phyloP scores from a whole-genome alignment of 2,888 invertebrate genomes.

The Chaitophorus viminalis region DNA sequence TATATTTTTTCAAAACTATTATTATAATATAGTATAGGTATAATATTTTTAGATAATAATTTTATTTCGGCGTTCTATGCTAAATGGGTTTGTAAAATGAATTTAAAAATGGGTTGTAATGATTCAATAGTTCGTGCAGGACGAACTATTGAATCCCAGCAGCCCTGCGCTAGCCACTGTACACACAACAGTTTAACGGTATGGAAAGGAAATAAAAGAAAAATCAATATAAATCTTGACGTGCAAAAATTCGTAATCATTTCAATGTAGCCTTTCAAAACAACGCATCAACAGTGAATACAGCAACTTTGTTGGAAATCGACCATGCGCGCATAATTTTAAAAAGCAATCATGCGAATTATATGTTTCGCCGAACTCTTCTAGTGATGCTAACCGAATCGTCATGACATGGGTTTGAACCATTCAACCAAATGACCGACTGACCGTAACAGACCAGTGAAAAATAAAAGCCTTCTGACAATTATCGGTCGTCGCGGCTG shows the following conservation, averaged over 20 bases:
- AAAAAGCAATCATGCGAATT: constrained; percentile 19
- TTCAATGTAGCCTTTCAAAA: neutral
- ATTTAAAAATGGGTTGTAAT: too few species aligned
- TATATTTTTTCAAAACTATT: too few species aligned
- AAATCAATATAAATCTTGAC: neutral
- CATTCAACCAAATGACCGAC: constrained; percentile 10
- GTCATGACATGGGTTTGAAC: neutral
- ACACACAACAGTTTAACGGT: too few species aligned
- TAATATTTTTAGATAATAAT: too few species aligned
- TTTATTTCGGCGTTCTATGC: too few species aligned
- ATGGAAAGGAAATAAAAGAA: neutral
- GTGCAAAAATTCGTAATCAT: neutral
- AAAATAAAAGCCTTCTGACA: neutral
- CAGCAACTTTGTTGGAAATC: neutral
- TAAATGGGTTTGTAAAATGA: too few species aligned
- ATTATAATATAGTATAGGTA: too few species aligned
- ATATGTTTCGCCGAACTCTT: neutral
- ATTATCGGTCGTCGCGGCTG: neutral
- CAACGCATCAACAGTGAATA: neutral
- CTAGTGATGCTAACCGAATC: neutral
- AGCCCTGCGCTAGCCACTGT: too few species aligned
- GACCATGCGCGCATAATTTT: neutral
- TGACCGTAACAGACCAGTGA: neutral
- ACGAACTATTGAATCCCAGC: too few species aligned
- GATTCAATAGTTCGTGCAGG: too few species aligned